Percentiles rank a stretch among this genome's conserved stretches.
Evolutionary conservation across 2,888 invertebrate species (phyloP).

Genomic region (Leptogaster cylindrica): DNA sequence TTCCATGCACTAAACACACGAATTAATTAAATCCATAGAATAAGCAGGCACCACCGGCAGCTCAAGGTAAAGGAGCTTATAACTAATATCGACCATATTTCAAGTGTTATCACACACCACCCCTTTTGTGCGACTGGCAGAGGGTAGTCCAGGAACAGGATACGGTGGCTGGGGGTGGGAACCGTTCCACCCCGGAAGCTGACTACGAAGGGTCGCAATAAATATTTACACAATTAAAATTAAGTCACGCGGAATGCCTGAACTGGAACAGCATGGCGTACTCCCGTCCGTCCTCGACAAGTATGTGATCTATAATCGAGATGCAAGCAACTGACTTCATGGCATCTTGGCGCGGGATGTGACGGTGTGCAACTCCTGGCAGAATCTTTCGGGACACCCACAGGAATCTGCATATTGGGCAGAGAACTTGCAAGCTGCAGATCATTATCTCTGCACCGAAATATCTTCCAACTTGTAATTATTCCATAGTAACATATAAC

Average conservation of each 20-base stretch:
- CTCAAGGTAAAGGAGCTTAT: constrained; percentile 4
- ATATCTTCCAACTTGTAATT: constrained; percentile 33
- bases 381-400: no score
- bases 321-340: neutral
- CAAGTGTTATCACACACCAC: constrained; percentile 17
- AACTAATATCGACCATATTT: constrained; percentile 32
- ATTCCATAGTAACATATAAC: neutral
- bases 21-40: constrained; percentile 44
- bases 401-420: neutral
- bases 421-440: neutral
- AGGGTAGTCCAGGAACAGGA: neutral
- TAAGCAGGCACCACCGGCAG: neutral
- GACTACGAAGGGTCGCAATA: constrained; percentile 22
- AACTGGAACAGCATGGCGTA: neutral
- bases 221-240: constrained; percentile 39
- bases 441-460: constrained; percentile 24
- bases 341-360: neutral
- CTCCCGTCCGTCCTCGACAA: neutral
- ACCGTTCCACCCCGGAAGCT: neutral
- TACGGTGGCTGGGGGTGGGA: neutral
- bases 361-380: neutral
- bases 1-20: constrained; percentile 46
- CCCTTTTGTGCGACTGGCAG: neutral
- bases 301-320: constrained; percentile 6
- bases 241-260: constrained; percentile 30